Base-by-base conservation (phyloP, 2,113 vertebrate genomes). In the Myotis brandtii region DNA sequence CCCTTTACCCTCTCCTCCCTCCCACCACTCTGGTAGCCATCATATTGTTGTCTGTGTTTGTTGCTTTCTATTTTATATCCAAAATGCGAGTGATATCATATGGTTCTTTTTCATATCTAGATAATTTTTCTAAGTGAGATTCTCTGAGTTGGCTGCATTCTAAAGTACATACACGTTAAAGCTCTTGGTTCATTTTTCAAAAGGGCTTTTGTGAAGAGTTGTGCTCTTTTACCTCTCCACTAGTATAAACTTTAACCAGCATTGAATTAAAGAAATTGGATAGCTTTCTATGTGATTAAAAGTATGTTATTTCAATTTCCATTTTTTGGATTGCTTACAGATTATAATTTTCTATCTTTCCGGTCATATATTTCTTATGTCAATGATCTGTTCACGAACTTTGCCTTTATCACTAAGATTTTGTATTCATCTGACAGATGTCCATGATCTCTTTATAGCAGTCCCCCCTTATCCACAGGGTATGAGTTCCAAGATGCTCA, bases 71-170 rank as follows among this genome's bases (percentile, higher is more conserved):
- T 73, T 73, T 43, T 73, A 43, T 27, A 25, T 73, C 37, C 37
- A 43, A 69, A 69, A 69, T 69, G 18, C 1, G 14, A 30, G 43
- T 75, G 72, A 75, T 30, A 48, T 10, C 40, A 30, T 30, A 75
- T 48, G 72, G 43, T 75, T 75, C 23, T 94, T 83, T 82, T 94
- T 7, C 76, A 69, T 76, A n/a, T 77, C 86, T 70, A 80, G n/a
- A 64, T 75, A 25, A 40, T 66, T 66, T 75, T 82, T 75, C 21
- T 75, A 85, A 62, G 20, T 67, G 40, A 73, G 34, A 66, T 27
- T 89, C 54, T 88, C 56, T 75, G 34, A 82, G 54, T 83, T 73
- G 23, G 18, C 52, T 62, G 16, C 32, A 46, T 89, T 83, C 69
- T 89, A 32, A 75, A 46, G 17, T 18, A 27, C 32, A 21, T 75